phyloP scores from a whole-genome alignment of 2,888 invertebrate genomes.

The Galerucella nymphaeae region DNA sequence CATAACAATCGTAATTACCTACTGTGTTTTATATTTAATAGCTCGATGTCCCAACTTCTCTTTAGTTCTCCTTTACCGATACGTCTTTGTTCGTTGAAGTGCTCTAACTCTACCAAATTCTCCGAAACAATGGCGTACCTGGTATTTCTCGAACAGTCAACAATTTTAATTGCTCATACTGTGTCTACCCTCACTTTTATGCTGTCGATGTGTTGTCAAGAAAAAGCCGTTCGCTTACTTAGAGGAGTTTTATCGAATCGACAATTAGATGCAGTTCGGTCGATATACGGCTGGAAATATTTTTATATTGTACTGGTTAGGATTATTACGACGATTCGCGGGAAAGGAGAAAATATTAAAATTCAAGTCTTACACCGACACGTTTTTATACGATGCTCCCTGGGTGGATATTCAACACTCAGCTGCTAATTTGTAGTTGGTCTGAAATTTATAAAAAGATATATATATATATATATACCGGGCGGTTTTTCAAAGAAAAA shows the following conservation, averaged over 20 bases:
- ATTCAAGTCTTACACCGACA: neutral
- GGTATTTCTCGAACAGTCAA: conserved; percentile 49
- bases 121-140: conserved; percentile 49
- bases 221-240: conserved; percentile 28
- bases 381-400: neutral
- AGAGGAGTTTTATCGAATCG: conserved; percentile 23
- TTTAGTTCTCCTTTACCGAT: conserved; percentile 4
- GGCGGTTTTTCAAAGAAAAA: no score
- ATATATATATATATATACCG: no score
- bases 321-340: neutral
- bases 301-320: conserved; percentile 6
- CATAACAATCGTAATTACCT: neutral
- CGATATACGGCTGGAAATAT: conserved; percentile 9
- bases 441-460: neutral
- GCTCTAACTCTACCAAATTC: conserved; percentile 46
- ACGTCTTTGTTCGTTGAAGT: conserved; percentile 23
- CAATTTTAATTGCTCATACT: conserved; percentile 50
- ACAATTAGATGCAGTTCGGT: conserved; percentile 13
- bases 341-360: neutral
- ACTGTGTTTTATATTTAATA: neutral
- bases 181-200: conserved; percentile 39
- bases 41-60: neutral
- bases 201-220: conserved; percentile 10
- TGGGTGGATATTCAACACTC: conserved; percentile 2
- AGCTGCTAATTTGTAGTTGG: neutral